Evolutionary conservation across 2,888 invertebrate genomes (phyloP).

Genomic region (Gastrophysa polygoni): DNA sequence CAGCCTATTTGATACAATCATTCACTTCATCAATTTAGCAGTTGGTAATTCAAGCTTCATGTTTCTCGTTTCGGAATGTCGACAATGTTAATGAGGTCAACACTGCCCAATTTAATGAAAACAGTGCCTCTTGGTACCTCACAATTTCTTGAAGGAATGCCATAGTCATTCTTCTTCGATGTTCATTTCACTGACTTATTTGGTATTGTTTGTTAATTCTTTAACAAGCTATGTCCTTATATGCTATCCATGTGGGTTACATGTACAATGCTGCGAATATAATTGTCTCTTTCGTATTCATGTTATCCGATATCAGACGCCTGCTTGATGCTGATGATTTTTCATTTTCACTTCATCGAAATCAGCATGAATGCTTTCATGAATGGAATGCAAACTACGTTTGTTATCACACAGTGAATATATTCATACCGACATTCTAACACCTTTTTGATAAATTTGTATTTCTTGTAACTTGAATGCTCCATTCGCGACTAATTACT

Average conservation of each 20-base stretch:
- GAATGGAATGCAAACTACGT: background rate
- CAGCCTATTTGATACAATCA: no score
- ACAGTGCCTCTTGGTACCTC: background rate
- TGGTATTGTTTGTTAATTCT: conserved; percentile 14
- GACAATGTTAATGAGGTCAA: background rate
- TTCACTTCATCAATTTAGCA: no score
- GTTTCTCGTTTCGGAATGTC: no score
- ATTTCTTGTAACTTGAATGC: no score
- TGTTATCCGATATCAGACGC: background rate
- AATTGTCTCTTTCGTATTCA: conserved; percentile 8
- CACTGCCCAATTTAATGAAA: background rate
- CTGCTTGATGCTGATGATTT: conserved; percentile 2
- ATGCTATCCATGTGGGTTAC: conserved; percentile 4
- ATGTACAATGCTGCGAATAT: background rate
- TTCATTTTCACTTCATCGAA: conserved; percentile 8
- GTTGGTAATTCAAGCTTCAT: no score
- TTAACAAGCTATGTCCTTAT: conserved; percentile 6
- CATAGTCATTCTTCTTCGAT: background rate
- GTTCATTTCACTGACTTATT: background rate
- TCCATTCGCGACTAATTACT: no score
- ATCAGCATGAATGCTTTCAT: conserved; percentile 2
- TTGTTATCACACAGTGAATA: no score
- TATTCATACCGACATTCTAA: no score
- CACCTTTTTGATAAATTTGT: no score
- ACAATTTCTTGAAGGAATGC: background rate